Base-by-base conservation (phyloP, 2,797 vertebrate genomes). In the Arremon brunneinucha region DNA sequence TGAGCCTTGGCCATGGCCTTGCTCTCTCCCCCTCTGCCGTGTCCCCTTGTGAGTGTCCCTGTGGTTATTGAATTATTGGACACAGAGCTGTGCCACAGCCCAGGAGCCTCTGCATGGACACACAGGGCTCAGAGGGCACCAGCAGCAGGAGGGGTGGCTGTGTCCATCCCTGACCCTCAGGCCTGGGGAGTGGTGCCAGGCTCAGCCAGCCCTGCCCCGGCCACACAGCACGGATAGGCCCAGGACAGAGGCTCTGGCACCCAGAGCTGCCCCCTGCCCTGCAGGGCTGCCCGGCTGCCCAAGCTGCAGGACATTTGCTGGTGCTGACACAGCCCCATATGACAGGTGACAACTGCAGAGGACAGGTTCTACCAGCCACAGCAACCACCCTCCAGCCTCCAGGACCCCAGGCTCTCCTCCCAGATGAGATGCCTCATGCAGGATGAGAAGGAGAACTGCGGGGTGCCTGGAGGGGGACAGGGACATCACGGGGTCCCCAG, bases 141-240 rank as follows among this genome's bases (percentile, higher is more conserved):
- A 14, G 17, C 50, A 46, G 64, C 6, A 4, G 72, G 30, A 67
- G 37, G 28, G 16, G 47, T 0, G 1, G 35, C 53, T 71, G 9
- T 59, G 76, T 21, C 59, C 14, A 7, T 13, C 53, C 26, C 60
- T 52, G 34, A 20, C 30, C 30, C 47, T 22, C 5, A 0, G 16
- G 5, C 46, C n/a, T 34, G 50, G 41, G 35, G 10, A 84, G 50
- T 1, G 0, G 19, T 27, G 57, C 43, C 2, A 5, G 67, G 47
- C 41, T 65, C 37, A 83, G 41, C 76, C 67, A 23, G 35, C 53
- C 53, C 49, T 59, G 77, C 59, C n/a, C 22, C 24, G 46, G 27
- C 28, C 72, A 47, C 0, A 0, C 3, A 2, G 43, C 1, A 0
- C 13, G 17, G 37, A 27, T 1, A 2, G 44, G 18, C 26, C 32